Percentiles rank a stretch among this genome's conserved stretches.
These are phyloP conservation scores for Ophion ventricosus DNA, from an alignment of 2,888 invertebrate genomes.

Conservation along the genomic window DNA sequence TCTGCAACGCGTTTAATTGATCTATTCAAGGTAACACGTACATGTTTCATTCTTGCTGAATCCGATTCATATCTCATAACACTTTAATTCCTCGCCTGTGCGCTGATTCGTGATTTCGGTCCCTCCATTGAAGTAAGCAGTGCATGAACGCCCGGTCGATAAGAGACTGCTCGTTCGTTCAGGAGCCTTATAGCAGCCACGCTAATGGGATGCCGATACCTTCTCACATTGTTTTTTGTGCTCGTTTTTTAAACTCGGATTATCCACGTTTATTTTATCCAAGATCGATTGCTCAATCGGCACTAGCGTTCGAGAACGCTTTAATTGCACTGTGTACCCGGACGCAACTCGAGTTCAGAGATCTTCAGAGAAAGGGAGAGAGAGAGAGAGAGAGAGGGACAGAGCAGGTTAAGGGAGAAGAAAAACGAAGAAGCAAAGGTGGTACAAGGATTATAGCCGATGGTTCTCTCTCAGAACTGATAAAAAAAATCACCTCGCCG, in stretches of 20 bases:
- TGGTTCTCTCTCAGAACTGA: slow-evolving; percentile 38
- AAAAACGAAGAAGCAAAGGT: slow-evolving; percentile 46
- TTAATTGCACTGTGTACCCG: slow-evolving; percentile 65
- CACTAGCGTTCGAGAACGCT: slow-evolving; percentile 61
- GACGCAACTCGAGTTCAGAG: slow-evolving; percentile 55
- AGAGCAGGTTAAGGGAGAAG: not conserved
- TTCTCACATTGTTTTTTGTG: slow-evolving; percentile 61
- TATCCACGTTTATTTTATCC: slow-evolving; percentile 64
- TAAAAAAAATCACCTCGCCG: slow-evolving; percentile 45
- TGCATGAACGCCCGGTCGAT: slow-evolving; percentile 51
- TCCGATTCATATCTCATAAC: slow-evolving; percentile 31
- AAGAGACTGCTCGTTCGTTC: slow-evolving; percentile 61
- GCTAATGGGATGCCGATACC: slow-evolving; percentile 64
- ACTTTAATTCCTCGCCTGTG: slow-evolving; percentile 25
- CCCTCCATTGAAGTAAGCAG: slow-evolving; percentile 54
- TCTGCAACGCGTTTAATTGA: not conserved
- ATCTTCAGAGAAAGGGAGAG: slow-evolving; percentile 34
- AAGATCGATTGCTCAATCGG: slow-evolving; percentile 67
- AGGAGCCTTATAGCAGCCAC: slow-evolving; percentile 47
- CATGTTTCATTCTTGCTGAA: slow-evolving; percentile 7
- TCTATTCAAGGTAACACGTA: not conserved
- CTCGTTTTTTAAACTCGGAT: slow-evolving; percentile 51
- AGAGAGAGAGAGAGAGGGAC: slow-evolving; percentile 15
- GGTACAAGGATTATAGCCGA: slow-evolving; percentile 60
- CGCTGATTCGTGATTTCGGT: slow-evolving; percentile 39